A percentile compares a stretch with the other conserved stretches of the same genome.
Evolutionary conservation across 53 echinoderm and acorn worm species (phyloP).

Genomic region (Henricia sp.): DNA sequence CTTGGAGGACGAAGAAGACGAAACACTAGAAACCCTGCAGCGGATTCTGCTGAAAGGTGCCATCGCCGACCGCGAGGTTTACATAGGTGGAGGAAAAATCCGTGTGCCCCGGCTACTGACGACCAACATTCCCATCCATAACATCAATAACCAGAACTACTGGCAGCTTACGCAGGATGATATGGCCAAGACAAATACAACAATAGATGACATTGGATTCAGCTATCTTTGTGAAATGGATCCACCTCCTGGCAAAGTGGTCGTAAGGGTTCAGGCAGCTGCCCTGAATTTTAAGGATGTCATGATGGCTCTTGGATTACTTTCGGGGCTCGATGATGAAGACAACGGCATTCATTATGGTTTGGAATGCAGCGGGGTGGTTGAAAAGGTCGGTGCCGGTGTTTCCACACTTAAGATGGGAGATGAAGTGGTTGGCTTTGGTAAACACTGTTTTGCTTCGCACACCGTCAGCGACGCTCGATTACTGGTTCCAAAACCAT

Average conservation of each 20-base stretch:
- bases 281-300: slow-evolving; percentile 75
- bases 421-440: slow-evolving; percentile 81
- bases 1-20: background rate
- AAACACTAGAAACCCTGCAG: slow-evolving; percentile 9
- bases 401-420: slow-evolving; percentile 58
- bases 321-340: slow-evolving; percentile 37
- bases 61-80: slow-evolving; percentile 46
- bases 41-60: background rate
- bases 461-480: slow-evolving; percentile 57
- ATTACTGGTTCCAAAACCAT: slow-evolving; percentile 69
- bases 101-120: slow-evolving; percentile 53
- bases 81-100: slow-evolving; percentile 7
- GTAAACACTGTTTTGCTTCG: slow-evolving; percentile 72
- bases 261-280: slow-evolving; percentile 61
- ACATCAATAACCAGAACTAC: slow-evolving; percentile 42
- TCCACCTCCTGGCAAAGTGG: slow-evolving; percentile 36
- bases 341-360: slow-evolving; percentile 43
- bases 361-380: slow-evolving; percentile 73
- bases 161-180: slow-evolving; percentile 60
- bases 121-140: slow-evolving; percentile 3
- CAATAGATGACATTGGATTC: slow-evolving; percentile 69
- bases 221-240: slow-evolving; percentile 7
- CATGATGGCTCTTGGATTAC: slow-evolving; percentile 50
- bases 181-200: slow-evolving; percentile 6
- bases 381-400: slow-evolving; percentile 71